Base-by-base conservation (phyloP, 92 coral and sea anemone genomes). In the Parazoanthus swiftii region DNA sequence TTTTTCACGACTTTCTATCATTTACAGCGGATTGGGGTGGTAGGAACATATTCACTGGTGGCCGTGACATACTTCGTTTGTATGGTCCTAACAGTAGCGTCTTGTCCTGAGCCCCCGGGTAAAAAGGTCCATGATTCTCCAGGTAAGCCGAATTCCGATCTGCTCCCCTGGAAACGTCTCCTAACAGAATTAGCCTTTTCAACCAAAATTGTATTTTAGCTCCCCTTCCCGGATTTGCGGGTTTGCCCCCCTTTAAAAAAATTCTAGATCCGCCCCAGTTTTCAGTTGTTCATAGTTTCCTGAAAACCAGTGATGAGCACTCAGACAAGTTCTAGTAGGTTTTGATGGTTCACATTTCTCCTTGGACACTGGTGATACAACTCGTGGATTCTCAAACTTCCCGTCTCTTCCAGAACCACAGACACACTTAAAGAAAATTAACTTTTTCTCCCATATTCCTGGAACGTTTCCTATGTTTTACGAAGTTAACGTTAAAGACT, bases 41-140 rank as follows among this genome's bases (percentile, higher is more conserved):
- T 97, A 85, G 99, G 98, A 37, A 93, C 96, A 39, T 97, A 97
- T 90, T 90, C 97, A 23, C 72, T 97, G 88, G 92, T 97, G 70
- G 95, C 96, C 76, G 89, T 95, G 70, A 91, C 94, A 44, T 97
- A 95, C 92, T 91, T 94, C 82, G 46, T 97, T 46, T 97, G 99
- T 78, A 94, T 97, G 81, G 43, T 95, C 44, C 86, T 97, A 5
- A 97, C 99, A 8, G 99, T 95, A 38, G 37, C 93, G 3, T 93
- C 96, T 51, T 95, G 99, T 88, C 93, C 98, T 37, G 99, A 97
- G 88, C 89, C 89, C 54, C 95, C 98, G n/a, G 89, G 93, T 20
- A 92, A 95, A 63, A 89, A 88, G 82, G 86, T 91, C 70, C 95
- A 94, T 33, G 94, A 89, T 77, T 89, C 98, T 42, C 72, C 92